phyloP scores from a whole-genome alignment of 1,140 invertebrate genomes.

The Monochamus saltuarius region DNA sequence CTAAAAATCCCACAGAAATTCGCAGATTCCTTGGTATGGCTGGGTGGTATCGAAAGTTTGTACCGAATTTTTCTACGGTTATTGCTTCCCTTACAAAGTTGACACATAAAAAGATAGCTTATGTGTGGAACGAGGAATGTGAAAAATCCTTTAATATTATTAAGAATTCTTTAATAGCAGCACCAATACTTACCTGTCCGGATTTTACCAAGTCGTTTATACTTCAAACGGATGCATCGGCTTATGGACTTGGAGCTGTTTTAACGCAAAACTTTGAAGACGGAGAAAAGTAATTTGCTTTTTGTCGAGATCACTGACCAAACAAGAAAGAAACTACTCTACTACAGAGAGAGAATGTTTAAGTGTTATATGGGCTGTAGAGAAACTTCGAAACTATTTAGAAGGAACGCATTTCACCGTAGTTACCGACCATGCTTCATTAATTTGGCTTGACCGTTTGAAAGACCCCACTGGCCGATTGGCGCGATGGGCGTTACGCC shows the following conservation, averaged over 20 bases:
- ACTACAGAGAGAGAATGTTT: slow-evolving; percentile 51
- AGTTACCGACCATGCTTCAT: slow-evolving; percentile 50
- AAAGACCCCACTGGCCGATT: slow-evolving; percentile 38
- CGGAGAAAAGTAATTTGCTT: slow-evolving; percentile 27
- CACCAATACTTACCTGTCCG: slow-evolving; percentile 25
- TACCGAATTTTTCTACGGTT: slow-evolving; percentile 46
- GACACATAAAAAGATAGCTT: slow-evolving; percentile 10
- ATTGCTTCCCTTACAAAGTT: slow-evolving; percentile 48
- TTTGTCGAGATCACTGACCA: slow-evolving; percentile 45
- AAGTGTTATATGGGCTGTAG: slow-evolving; percentile 48
- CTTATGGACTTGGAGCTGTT: slow-evolving; percentile 35
- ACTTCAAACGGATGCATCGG: slow-evolving; percentile 38
- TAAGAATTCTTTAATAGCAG: slow-evolving; percentile 25
- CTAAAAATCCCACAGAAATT: slow-evolving; percentile 35
- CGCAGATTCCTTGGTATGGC: slow-evolving; percentile 41
- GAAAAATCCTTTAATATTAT: slow-evolving; percentile 10
- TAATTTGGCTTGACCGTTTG: slow-evolving; percentile 47
- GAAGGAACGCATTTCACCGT: slow-evolving; percentile 49
- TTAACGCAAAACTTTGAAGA: slow-evolving; percentile 25
- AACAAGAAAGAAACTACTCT: slow-evolving; percentile 46
- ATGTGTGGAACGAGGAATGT: slow-evolving; percentile 3
- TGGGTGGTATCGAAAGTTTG: slow-evolving; percentile 50
- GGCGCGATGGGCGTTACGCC: slow-evolving; percentile 2
- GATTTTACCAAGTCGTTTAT: slow-evolving; percentile 41
- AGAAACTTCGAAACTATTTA: slow-evolving; percentile 47